Evolutionary conservation across 2,888 invertebrate species (phyloP).

Genomic region (Hirtodrosophila confusa): DNA sequence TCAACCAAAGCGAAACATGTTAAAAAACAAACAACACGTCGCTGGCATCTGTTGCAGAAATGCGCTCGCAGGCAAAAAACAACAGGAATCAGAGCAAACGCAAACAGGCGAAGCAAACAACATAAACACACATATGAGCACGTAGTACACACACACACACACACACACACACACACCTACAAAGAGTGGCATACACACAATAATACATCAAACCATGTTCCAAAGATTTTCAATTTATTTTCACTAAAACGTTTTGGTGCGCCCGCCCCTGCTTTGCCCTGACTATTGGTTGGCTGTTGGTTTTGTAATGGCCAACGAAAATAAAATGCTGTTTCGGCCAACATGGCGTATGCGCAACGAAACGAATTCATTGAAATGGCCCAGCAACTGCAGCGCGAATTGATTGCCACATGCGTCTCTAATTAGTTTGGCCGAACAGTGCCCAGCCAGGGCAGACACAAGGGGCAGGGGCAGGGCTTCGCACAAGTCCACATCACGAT

Average conservation of each 20-base stretch:
- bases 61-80: conserved; percentile 44
- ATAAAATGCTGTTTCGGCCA: conserved; percentile 37
- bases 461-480: no score
- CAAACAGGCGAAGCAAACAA: conserved; percentile 53
- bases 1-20: conserved; percentile 41
- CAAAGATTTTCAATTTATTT: conserved; percentile 77
- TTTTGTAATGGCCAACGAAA: conserved; percentile 52
- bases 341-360: conserved; percentile 47
- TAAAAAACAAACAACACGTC: conserved; percentile 38
- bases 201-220: conserved; percentile 70
- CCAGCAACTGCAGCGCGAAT: conserved; percentile 67
- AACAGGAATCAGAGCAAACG: conserved; percentile 59
- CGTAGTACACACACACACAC: conserved; percentile 14
- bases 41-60: conserved; percentile 61
- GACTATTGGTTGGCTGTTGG: conserved; percentile 10
- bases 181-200: conserved; percentile 8
- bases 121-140: conserved; percentile 13
- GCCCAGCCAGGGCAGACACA: neutral
- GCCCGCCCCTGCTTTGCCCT: conserved; percentile 26
- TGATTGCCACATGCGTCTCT: conserved; percentile 74
- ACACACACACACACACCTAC: conserved; percentile 14
- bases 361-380: conserved; percentile 58
- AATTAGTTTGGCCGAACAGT: conserved; percentile 55
- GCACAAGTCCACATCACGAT: conserved; percentile 19
- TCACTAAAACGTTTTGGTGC: conserved; percentile 72